Base-by-base conservation (phyloP, 2,113 vertebrate species). In the Papio anubis region DNA sequence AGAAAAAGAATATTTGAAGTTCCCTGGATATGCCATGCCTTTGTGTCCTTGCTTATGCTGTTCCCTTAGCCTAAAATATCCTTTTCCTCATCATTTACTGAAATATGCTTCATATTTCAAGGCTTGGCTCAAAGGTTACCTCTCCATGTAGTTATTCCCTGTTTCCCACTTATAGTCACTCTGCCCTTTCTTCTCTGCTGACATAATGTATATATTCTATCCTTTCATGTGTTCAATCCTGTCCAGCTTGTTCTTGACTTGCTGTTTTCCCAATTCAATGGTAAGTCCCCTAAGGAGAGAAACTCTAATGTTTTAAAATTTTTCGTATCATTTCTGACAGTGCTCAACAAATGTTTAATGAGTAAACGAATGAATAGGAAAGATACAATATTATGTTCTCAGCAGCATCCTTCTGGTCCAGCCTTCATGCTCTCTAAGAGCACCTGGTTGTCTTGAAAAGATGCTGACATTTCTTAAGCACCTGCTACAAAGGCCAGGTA, bases 21-120 rank as follows among this genome's bases (percentile, higher is more conserved):
- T 89, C 3, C 17, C n/a, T n/a, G 17, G 43, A 55, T 64, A 30
- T 21, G 20, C 9, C 16, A 23, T 32, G 30, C 45, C 7, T 38
- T 89, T 12, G 10, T n/a, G 21, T 73, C 76, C 81, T 84, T 78
- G 70, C 66, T 52, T 76, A 55, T 76, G 48, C 66, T 38, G 1
- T 64, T 64, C 7, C n/a, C 48, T 94, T 23, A 61, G 57, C 18
- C 70, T 84, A 17, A 64, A 76, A 87, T 93, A 40, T n/a, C 90
- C 25, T 76, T 79, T 68, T 55, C 12, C 7, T 95, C 64, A 35
- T 94, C 16, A 40, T 38, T 85, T 96, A 21, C 85, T 82, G 59
- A 97, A 78, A 45, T 68, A 68, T 2, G 55, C n/a, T 38, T 79
- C 27, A 5, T 17, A 21, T 55, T 38, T 93, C 50, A 89, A 89